Base-by-base conservation (phyloP, 2,113 vertebrate species). In the Athene cunicularia region DNA sequence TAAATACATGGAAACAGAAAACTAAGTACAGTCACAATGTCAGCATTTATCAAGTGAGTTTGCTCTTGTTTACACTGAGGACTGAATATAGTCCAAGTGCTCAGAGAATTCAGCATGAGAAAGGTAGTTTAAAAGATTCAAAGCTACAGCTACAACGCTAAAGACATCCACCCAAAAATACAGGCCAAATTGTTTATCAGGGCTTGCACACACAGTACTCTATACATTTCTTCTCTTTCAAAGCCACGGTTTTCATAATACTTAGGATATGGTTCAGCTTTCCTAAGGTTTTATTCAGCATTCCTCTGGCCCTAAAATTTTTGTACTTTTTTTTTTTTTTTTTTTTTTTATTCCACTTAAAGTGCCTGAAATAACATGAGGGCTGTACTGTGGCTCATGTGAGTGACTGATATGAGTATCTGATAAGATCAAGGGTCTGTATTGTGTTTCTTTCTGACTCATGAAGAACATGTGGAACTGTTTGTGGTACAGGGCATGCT, bases 91-190 rank as follows among this genome's bases (percentile, higher is more conserved):
- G 28, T 55, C 15, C 5, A 35, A 3, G 16, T 45, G 7, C 37
- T 67, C 20, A 53, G 62, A 60, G 9, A 93, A 70, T 62, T 90
- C 21, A 47, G 23, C 13, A 55, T 33, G 4, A 81, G 33, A 73
- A 80, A 86, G 5, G 19, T 9, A 55, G 5, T 59, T 73, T 24
- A 50, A 41, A 89, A 52, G 6, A 47, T 26, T 67, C 16, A 70
- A 63, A 37, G 6, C 16, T 56, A 12, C 7, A 79, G 3, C 1
- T 50, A 22, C 24, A 59, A 7, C 30, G 6, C 11, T 66, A 27
- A 73, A 37, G 2, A 12, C 12, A 12, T 24, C 5, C 14, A 22
- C 3, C 10, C 2, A 7, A 59, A 45, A 0, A 0, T 13, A 45
- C 6, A 59, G 6, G 4, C 9, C 8, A 12, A 84, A 67, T 1